phyloP scores from a whole-genome alignment of 53 echinoderm and acorn worm species.

The Astropecten irregularis region DNA sequence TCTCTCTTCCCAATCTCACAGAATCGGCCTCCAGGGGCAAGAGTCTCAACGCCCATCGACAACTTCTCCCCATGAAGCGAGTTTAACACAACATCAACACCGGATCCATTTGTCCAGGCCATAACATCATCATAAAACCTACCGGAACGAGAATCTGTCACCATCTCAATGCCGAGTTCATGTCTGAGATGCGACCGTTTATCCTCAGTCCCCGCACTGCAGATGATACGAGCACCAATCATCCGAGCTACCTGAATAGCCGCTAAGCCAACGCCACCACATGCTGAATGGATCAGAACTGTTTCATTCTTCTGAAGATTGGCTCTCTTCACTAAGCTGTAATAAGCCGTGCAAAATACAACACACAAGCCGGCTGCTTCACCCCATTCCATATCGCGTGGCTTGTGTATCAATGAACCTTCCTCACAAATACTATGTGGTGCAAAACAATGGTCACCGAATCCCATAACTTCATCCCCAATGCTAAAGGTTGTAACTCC shows the following conservation, averaged over 20 bases:
- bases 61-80: constrained; percentile 69
- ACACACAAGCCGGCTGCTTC: constrained; percentile 64
- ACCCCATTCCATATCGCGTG: constrained; percentile 40
- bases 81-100: constrained; percentile 83
- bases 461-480: constrained; percentile 74
- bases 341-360: constrained; percentile 71
- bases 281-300: constrained; percentile 68
- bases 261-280: constrained; percentile 63
- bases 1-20: constrained; percentile 70
- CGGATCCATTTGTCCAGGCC: constrained; percentile 53
- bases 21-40: constrained; percentile 77
- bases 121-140: constrained; percentile 67
- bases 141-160: constrained; percentile 50
- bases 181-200: constrained; percentile 10
- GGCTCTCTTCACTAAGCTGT: constrained; percentile 74
- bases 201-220: constrained; percentile 28
- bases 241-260: too few relatives aligned
- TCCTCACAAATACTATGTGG: constrained; percentile 62
- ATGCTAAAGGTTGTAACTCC: constrained; percentile 60
- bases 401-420: constrained; percentile 61
- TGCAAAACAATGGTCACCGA: constrained; percentile 68
- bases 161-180: constrained; percentile 57
- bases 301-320: constrained; percentile 65
- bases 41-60: constrained; percentile 55
- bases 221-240: constrained; percentile 66